Percentiles rank a stretch among this genome's conserved stretches.
These are phyloP conservation scores for Mesoclemmys tuberculata DNA, from an alignment of 2,113 vertebrate genomes.

Conservation along the genomic window DNA sequence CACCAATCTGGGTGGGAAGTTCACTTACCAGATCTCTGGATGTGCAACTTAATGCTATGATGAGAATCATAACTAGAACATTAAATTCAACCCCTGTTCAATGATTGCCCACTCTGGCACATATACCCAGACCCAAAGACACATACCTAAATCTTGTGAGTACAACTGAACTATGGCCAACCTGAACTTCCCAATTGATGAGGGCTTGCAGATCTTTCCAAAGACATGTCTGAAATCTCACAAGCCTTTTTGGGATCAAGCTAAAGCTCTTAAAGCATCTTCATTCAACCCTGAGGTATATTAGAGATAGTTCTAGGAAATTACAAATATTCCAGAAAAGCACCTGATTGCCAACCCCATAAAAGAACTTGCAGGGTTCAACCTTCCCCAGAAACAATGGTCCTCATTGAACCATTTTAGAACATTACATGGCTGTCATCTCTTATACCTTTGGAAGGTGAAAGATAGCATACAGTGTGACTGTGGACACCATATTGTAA, in stretches of 20 bases:
- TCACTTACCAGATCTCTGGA: background rate
- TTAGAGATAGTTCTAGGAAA: background rate
- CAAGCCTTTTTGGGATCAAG: background rate
- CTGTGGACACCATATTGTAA: too few species aligned
- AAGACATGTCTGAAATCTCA: background rate
- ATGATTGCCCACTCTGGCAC: background rate
- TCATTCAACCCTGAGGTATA: background rate
- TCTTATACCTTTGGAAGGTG: too few species aligned
- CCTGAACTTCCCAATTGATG: background rate
- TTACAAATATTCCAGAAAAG: background rate
- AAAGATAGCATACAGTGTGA: too few species aligned
- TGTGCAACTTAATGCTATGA: background rate
- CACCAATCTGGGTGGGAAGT: background rate
- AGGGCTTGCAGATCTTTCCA: background rate
- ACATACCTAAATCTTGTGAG: too few species aligned
- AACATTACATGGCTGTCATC: too few species aligned
- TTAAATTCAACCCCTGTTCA: background rate
- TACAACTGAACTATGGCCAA: too few species aligned
- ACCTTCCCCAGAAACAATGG: too few species aligned
- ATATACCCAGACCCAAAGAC: too few species aligned
- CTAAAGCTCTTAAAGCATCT: background rate
- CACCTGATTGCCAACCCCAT: too few species aligned
- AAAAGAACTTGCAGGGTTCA: too few species aligned
- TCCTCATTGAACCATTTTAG: too few species aligned
- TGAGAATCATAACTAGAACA: background rate